Evolutionary conservation across 2,113 vertebrate species (phyloP).

Genomic region (Lipophrys pholis): DNA sequence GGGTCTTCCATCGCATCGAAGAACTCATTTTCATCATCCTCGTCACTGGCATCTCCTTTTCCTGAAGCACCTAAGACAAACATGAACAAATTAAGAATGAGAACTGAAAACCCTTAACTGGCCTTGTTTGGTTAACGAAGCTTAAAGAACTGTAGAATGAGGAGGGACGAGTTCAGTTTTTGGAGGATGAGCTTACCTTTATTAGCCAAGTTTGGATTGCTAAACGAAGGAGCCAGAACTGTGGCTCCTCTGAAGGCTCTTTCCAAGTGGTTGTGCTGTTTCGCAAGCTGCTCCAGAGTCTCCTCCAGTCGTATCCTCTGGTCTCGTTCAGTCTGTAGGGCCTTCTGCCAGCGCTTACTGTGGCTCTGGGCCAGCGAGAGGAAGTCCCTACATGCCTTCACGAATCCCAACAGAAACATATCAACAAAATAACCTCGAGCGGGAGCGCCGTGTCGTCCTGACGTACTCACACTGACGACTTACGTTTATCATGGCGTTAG

Average conservation of each 20-base stretch:
- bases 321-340: slow-evolving; percentile 92
- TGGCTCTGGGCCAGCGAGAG: slow-evolving; percentile 92
- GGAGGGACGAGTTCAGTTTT: background rate
- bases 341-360: slow-evolving; percentile 96
- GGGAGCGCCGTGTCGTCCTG: background rate
- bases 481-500: slow-evolving; percentile 99
- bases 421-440: background rate
- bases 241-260: slow-evolving; percentile 94
- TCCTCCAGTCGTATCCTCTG: slow-evolving; percentile 95
- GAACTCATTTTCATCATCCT: slow-evolving; percentile 96
- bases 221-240: slow-evolving; percentile 82
- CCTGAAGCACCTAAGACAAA: slow-evolving; percentile 76
- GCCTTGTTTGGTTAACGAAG: background rate
- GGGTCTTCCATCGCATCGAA: slow-evolving; percentile 91
- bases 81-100: background rate
- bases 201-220: slow-evolving; percentile 73
- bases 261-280: slow-evolving; percentile 98
- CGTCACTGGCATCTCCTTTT: slow-evolving; percentile 94
- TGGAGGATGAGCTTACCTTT: slow-evolving; percentile 83
- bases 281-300: slow-evolving; percentile 95
- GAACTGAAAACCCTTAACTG: background rate
- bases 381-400: slow-evolving; percentile 93
- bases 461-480: slow-evolving; percentile 53
- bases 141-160: too few species aligned
- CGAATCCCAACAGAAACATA: background rate